Evolutionary conservation across 2,113 vertebrate species (phyloP).

Genomic region (Eublepharis macularius): DNA sequence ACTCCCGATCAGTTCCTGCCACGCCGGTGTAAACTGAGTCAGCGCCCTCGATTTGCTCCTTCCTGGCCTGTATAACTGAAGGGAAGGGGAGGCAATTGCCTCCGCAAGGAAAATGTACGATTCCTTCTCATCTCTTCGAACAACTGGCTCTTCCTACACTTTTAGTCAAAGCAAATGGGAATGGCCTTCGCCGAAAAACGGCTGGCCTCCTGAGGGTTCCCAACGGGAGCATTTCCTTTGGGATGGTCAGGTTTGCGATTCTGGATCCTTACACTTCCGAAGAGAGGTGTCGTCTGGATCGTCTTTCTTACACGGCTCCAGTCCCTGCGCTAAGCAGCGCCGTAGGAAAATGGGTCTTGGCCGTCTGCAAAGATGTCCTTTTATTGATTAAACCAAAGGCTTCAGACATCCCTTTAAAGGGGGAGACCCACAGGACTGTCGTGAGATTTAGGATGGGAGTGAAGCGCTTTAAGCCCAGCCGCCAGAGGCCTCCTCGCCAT

Average conservation of each 20-base stretch:
- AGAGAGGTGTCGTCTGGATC: not conserved
- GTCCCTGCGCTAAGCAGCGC: no score
- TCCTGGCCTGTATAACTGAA: not conserved
- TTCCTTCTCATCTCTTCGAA: not conserved
- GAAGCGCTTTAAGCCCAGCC: no score
- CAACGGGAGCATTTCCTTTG: no score
- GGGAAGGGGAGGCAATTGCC: not conserved
- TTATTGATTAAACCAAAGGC: no score
- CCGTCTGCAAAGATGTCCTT: no score
- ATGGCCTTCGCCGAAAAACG: not conserved
- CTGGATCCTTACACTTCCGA: not conserved
- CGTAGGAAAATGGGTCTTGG: no score
- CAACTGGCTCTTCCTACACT: not conserved
- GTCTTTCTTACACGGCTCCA: not conserved
- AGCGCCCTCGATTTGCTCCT: not conserved
- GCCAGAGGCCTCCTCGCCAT: no score
- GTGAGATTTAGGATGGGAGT: no score
- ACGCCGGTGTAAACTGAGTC: not conserved
- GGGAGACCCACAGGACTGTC: no score
- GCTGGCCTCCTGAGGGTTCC: not conserved
- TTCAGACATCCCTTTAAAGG: no score
- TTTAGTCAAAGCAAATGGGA: not conserved
- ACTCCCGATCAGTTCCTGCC: not conserved
- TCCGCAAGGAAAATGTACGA: not conserved
- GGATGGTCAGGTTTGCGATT: not conserved